phyloP scores from a whole-genome alignment of 2,888 invertebrate species.

The Masnerella sp. region DNA sequence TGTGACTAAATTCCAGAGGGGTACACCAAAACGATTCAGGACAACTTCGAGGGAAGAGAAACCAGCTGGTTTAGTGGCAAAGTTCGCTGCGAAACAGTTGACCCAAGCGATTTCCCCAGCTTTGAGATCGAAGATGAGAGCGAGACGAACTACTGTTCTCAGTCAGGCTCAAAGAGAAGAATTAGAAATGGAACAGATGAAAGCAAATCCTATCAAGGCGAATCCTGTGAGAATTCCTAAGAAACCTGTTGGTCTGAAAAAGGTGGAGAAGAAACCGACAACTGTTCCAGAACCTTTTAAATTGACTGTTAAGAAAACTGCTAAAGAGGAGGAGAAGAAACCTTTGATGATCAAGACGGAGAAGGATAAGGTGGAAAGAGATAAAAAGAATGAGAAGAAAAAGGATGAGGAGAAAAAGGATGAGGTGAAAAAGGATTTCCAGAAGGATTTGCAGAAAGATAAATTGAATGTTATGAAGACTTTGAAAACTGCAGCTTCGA shows the following conservation, averaged over 20 bases:
- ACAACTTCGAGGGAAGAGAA: conserved; percentile 66
- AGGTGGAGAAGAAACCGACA: conserved; percentile 79
- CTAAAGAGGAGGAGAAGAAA: no score
- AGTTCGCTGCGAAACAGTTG: conserved; percentile 62
- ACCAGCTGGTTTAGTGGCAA: conserved; percentile 66
- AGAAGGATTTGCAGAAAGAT: no score
- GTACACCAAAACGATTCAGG: conserved; percentile 80
- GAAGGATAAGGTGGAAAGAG: background rate
- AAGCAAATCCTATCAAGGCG: conserved; percentile 84
- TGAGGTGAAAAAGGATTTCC: no score
- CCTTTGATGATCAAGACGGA: no score
- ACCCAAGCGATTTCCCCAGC: conserved; percentile 70
- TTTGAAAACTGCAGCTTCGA: conserved; percentile 6
- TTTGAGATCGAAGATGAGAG: conserved; percentile 75
- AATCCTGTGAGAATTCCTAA: conserved; percentile 79
- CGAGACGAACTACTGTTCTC: conserved; percentile 79
- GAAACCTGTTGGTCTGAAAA: conserved; percentile 48
- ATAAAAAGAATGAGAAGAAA: background rate
- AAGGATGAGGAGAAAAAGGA: background rate
- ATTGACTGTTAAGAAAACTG: no score
- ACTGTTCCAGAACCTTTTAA: conserved; percentile 84
- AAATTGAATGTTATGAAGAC: no score
- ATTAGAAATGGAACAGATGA: conserved; percentile 82
- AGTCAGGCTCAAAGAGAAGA: conserved; percentile 82
- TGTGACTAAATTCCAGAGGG: conserved; percentile 78